Percentiles rank a stretch among this genome's conserved stretches.
phyloP scores from a whole-genome alignment of 2,113 vertebrate species.

The Bufo gargarizans region DNA sequence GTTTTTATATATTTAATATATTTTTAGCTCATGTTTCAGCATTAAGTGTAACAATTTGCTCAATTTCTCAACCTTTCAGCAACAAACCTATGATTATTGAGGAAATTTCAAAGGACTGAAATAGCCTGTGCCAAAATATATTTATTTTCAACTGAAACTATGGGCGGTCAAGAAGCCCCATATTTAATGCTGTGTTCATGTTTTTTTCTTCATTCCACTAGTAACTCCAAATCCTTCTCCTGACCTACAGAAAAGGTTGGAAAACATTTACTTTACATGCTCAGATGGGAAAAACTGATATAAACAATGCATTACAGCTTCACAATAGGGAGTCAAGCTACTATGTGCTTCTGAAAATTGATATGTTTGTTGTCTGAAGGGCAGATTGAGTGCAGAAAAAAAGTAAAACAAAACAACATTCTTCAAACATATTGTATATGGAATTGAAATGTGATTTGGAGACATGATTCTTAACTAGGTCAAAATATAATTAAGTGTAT shows the following conservation, averaged over 20 bases:
- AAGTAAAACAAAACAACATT: neutral
- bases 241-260: neutral
- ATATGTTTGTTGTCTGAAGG: neutral
- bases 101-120: neutral
- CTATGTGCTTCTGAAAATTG: neutral
- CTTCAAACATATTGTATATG: neutral
- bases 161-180: neutral
- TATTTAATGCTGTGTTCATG: slow-evolving; percentile 3
- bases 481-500: neutral
- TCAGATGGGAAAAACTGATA: neutral
- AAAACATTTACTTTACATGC: neutral
- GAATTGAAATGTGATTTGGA: neutral
- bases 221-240: neutral
- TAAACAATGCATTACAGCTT: neutral
- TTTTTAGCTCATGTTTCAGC: neutral
- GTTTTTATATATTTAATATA: neutral
- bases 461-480: neutral
- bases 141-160: neutral
- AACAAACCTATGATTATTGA: neutral
- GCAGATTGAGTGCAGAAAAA: neutral
- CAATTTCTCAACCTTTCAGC: neutral
- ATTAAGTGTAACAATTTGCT: neutral
- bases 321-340: neutral
- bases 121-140: neutral
- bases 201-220: neutral